phyloP scores from a whole-genome alignment of 2,113 vertebrate species.

The Lichenostomus cassidix region DNA sequence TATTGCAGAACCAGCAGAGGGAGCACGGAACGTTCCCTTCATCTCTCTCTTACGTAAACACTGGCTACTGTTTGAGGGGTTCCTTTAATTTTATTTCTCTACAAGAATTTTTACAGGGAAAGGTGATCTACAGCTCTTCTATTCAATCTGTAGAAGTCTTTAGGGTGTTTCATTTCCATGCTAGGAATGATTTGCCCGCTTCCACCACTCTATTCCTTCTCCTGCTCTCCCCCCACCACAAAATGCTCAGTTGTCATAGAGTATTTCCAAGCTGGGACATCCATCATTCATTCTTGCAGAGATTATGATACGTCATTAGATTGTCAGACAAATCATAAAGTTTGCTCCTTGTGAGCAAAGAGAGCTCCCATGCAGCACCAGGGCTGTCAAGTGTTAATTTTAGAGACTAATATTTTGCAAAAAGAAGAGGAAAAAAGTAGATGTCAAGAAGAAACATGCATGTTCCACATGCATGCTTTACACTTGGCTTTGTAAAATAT shows the following conservation, averaged over 20 bases:
- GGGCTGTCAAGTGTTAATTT: background rate
- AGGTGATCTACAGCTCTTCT: background rate
- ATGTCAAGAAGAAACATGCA: background rate
- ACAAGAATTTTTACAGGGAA: background rate
- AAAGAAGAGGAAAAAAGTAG: background rate
- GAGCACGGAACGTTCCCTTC: background rate
- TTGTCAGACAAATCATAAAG: background rate
- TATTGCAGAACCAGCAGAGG: slow-evolving; percentile 34
- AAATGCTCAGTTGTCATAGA: background rate
- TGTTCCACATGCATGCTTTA: background rate
- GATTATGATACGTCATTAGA: background rate
- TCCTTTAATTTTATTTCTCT: background rate
- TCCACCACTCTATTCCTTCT: background rate
- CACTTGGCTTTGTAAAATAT: background rate
- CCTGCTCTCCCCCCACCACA: background rate
- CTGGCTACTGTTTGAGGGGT: background rate
- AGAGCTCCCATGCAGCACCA: background rate
- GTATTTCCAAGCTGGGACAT: background rate
- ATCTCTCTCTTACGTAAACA: slow-evolving; percentile 19
- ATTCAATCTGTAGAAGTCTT: background rate
- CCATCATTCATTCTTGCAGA: background rate
- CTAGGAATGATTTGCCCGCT: background rate
- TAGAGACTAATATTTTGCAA: background rate
- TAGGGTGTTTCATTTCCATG: background rate
- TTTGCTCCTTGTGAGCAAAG: background rate